Percentiles rank a stretch among this genome's conserved stretches.
phyloP scores from a whole-genome alignment of 2,888 invertebrate species.

The Hanleya hanleyi region DNA sequence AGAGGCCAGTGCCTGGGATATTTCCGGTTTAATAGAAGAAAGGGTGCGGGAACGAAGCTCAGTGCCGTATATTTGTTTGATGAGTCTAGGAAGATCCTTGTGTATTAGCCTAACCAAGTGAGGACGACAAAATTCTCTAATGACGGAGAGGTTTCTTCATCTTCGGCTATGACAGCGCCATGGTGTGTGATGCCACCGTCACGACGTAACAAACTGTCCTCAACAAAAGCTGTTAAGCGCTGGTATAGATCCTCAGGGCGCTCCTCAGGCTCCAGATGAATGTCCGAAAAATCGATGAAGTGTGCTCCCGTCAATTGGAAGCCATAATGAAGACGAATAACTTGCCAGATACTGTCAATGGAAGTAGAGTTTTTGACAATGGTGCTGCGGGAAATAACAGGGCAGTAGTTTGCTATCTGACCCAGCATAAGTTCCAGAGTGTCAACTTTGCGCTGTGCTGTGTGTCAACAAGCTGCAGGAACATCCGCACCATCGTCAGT shows the following conservation, averaged over 20 bases:
- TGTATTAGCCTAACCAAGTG: conserved; percentile 36
- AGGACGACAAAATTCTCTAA: conserved; percentile 26
- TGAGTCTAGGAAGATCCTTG: conserved; percentile 25
- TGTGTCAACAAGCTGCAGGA: conserved; percentile 8
- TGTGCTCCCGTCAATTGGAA: conserved; percentile 38
- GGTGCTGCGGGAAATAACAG: conserved; percentile 26
- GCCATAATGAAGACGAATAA: conserved; percentile 32
- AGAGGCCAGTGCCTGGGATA: conserved; percentile 34
- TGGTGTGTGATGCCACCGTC: conserved; percentile 36
- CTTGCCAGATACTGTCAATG: conserved; percentile 30
- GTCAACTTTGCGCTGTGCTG: conserved; percentile 32
- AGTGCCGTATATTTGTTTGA: conserved; percentile 44
- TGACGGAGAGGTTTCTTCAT: conserved; percentile 28
- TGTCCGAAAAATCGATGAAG: conserved; percentile 30
- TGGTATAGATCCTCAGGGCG: conserved; percentile 39
- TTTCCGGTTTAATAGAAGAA: conserved; percentile 43
- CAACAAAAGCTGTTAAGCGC: conserved; percentile 33
- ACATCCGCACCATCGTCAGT: conserved; percentile 16
- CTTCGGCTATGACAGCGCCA: conserved; percentile 16
- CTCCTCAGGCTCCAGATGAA: conserved; percentile 34
- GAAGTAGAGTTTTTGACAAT: conserved; percentile 36
- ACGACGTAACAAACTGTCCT: conserved; percentile 30
- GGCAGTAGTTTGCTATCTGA: conserved; percentile 39
- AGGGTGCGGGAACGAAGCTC: conserved; percentile 39
- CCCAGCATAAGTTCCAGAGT: conserved; percentile 36